Evolutionary conservation across 2,797 vertebrate species (phyloP), one percentile per base, ranked within the genome.

Genomic region (Staurois parvus): DNA sequence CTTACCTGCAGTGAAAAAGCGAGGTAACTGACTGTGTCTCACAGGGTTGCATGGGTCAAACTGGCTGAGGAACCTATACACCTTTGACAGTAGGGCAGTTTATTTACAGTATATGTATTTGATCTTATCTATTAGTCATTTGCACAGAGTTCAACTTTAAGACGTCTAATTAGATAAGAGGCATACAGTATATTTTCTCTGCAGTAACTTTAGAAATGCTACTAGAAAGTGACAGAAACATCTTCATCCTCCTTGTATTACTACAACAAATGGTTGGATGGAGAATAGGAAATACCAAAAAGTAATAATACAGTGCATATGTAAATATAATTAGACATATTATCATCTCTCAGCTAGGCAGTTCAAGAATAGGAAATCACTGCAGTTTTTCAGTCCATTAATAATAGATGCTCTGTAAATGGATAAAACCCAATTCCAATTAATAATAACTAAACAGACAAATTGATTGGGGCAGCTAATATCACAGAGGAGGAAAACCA

Each of bases 381-480:
- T 30, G 40, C 74, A 70, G 32, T 8, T 67, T 37, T 74, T 52
- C 11, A 75, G 70, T 17, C n/a, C 59, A 85, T 85, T 45, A 85
- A 85, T 75, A 75, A 81, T 69, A 76, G 64, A 81, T 76, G 64
- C 32, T 70, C 72, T 34, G 42, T 85, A 79, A 79, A 79, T 45
- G 68, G 37, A 72, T 79, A 69, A 81, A 81, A 37, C 48, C 30
- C 34, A 68, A 24, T 56, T 40, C 26, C 64, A 81, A 85, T 81
- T 81, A 76, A 81, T 81, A 86, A 76, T 26, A 82, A 81, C 62
- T 68, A 80, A 76, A 75, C 17, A 81, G 79, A 72, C 26, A 59
- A 76, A 82, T 77, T 83, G 64, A 62, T 76, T 45, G 28, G 78
- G 64, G n/a, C 64, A 70, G 67, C 34, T 85, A 45, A 76, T 45